Percentiles rank a stretch among this genome's conserved stretches.
phyloP scores from a whole-genome alignment of 2,113 vertebrate genomes.

The Prietella phreatophila region DNA sequence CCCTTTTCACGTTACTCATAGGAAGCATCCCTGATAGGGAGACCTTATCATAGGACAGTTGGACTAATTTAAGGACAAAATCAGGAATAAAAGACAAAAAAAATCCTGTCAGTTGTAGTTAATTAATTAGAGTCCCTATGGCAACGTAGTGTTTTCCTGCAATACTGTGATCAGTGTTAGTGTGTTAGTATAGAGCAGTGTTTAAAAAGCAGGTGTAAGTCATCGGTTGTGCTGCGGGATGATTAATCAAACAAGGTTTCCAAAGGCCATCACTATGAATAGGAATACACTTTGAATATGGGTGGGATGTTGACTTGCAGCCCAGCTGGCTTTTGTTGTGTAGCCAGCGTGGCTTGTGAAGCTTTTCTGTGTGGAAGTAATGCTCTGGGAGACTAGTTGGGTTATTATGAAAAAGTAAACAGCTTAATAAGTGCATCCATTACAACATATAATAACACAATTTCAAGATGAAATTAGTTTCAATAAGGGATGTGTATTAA shows the following conservation, averaged over 20 bases:
- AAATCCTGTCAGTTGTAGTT: neutral
- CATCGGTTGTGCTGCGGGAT: neutral
- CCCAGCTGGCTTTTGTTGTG: conserved; percentile 21
- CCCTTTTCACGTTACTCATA: neutral
- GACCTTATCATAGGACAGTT: neutral
- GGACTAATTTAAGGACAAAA: neutral
- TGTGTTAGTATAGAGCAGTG: neutral
- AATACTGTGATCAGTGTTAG: neutral
- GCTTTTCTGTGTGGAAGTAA: neutral
- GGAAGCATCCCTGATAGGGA: neutral
- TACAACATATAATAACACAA: neutral
- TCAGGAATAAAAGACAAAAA: neutral
- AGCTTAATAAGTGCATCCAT: too few relatives aligned
- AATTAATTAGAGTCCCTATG: neutral
- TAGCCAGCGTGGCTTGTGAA: conserved; percentile 11
- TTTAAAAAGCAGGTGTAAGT: neutral
- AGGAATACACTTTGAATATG: conserved; percentile 5
- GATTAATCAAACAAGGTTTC: neutral
- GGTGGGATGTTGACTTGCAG: conserved; percentile 25
- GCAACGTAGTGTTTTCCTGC: neutral
- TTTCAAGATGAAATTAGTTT: neutral
- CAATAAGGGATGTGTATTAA: neutral
- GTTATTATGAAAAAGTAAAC: neutral
- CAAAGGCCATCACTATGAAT: neutral
- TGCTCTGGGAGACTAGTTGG: neutral